Conservation (phyloP, 2,113 vertebrate genomes). For the Oplegnathus fasciatus region DNA sequence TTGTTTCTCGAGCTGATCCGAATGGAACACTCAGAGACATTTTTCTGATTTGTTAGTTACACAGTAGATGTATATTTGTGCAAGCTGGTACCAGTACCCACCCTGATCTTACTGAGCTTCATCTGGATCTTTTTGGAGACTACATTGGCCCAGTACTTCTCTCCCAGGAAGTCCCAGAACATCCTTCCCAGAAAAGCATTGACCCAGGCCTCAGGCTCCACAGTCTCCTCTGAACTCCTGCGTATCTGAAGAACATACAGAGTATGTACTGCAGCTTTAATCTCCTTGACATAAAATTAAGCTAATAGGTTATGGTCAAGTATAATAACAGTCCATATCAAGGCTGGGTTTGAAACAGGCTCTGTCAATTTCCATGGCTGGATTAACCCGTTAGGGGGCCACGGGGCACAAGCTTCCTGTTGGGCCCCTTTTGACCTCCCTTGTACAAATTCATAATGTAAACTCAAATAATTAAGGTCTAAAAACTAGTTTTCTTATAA, state of each 20-base stretch:
- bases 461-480: background rate
- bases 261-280: background rate
- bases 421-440: background rate
- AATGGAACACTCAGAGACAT: background rate
- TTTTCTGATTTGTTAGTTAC: background rate
- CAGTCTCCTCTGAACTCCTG: slow-evolving; percentile 79
- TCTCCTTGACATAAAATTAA: background rate
- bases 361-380: background rate
- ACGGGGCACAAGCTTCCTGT: background rate
- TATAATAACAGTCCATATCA: background rate
- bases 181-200: slow-evolving; percentile 95
- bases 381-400: background rate
- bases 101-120: slow-evolving; percentile 99
- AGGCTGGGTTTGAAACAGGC: background rate
- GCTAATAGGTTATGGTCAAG: background rate
- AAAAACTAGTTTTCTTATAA: background rate
- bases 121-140: slow-evolving; percentile 99
- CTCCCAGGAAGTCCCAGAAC: slow-evolving; percentile 99
- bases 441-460: background rate
- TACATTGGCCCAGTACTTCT: slow-evolving; percentile 96
- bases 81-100: slow-evolving; percentile 73
- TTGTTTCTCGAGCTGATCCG: background rate
- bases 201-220: slow-evolving; percentile 93
- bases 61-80: background rate
- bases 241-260: slow-evolving; percentile 84